A percentile compares a stretch with the other conserved stretches of the same genome.
Evolutionary conservation across 2,113 vertebrate species (phyloP).

Genomic region (Solenodon paradoxus): DNA sequence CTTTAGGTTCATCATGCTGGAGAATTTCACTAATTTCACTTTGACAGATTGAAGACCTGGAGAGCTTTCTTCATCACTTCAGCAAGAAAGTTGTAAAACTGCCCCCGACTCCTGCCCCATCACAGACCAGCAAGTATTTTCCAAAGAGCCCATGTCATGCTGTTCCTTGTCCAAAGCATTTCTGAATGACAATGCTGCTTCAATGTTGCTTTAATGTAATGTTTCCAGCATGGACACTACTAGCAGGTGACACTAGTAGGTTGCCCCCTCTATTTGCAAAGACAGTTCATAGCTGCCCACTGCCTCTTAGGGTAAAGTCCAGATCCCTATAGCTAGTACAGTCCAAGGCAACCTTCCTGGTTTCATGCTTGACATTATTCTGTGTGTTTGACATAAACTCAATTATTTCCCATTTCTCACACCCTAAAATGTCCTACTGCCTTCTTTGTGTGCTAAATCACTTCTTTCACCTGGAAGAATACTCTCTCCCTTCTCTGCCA

Average conservation of each 20-base stretch:
- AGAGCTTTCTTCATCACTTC: background rate
- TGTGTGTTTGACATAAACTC: background rate
- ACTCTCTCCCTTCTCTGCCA: background rate
- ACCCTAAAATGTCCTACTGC: background rate
- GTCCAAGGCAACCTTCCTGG: background rate
- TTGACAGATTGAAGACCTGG: background rate
- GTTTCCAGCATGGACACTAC: background rate
- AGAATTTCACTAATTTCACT: background rate
- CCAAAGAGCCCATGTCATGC: background rate
- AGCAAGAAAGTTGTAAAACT: background rate
- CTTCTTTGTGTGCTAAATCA: background rate
- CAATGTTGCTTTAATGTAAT: background rate
- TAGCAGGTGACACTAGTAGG: background rate
- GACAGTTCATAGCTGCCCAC: background rate
- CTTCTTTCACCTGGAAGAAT: background rate
- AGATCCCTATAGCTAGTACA: background rate
- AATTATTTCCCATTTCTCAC: background rate
- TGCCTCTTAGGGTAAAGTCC: too few relatives aligned
- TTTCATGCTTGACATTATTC: background rate
- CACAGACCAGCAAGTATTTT: background rate
- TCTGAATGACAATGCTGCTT: background rate
- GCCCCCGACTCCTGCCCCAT: background rate
- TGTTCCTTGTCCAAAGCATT: background rate
- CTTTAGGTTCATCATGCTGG: background rate
- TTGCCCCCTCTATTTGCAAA: background rate